These are phyloP conservation scores for Scaptomyza hsui DNA, from an alignment of 1,140 invertebrate species.

Conservation along the genomic window DNA sequence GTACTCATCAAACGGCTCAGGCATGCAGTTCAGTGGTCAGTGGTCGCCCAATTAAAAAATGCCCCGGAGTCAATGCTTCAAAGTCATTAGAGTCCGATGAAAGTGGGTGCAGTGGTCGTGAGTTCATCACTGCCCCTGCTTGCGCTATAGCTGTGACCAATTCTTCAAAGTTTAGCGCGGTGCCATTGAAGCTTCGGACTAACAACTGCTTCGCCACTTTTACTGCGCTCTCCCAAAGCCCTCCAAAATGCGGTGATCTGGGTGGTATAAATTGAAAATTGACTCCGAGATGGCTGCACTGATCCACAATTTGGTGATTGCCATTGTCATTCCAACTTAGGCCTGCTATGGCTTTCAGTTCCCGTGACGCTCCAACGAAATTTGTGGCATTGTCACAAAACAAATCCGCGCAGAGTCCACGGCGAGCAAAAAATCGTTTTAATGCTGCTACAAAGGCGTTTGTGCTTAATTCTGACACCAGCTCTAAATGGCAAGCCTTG, in stretches of 20 bases:
- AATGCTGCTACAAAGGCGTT: slow-evolving; percentile 7
- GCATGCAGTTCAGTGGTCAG: neutral
- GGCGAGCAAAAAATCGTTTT: neutral
- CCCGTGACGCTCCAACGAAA: slow-evolving; percentile 6
- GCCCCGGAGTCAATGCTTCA: slow-evolving; percentile 3
- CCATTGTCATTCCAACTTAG: neutral
- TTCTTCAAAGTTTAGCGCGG: slow-evolving; percentile 16
- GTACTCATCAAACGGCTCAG: slow-evolving; percentile 1
- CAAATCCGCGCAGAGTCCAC: no score
- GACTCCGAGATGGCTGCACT: slow-evolving; percentile 6
- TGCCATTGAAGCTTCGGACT: neutral
- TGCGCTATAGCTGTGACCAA: neutral
- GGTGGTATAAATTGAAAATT: neutral
- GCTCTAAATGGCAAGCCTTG: slow-evolving; percentile 10
- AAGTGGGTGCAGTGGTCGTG: no score
- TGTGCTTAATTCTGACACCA: slow-evolving; percentile 6
- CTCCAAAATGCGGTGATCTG: slow-evolving; percentile 21
- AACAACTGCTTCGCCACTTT: slow-evolving; percentile 20
- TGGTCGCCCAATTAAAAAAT: slow-evolving; percentile 19
- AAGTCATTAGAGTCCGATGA: neutral
- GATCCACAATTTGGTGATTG: slow-evolving; percentile 7
- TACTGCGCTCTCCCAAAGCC: slow-evolving; percentile 18
- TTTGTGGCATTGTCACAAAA: slow-evolving; percentile 18
- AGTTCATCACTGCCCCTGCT: no score
- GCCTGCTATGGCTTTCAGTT: slow-evolving; percentile 11